A percentile compares a stretch with the other conserved stretches of the same genome.
Conservation (phyloP, 2,113 vertebrate genomes). For the Centropristis striata region DNA sequence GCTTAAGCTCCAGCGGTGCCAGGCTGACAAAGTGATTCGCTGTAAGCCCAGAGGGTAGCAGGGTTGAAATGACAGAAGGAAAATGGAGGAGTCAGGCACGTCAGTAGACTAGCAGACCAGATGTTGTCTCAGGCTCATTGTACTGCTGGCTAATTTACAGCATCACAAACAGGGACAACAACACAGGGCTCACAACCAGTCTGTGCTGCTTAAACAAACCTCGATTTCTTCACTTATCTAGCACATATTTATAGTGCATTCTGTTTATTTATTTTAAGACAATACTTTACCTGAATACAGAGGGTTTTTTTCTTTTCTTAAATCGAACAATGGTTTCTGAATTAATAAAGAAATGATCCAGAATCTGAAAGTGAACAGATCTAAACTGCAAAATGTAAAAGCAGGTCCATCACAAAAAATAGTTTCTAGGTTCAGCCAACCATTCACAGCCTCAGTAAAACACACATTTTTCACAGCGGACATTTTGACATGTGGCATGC, state of each 20-base stretch:
- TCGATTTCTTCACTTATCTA: background rate
- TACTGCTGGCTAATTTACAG: conserved; percentile 14
- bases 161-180: conserved; percentile 11
- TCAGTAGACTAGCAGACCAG: conserved; percentile 38
- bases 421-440: background rate
- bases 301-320: background rate
- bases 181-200: conserved; percentile 6
- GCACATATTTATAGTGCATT: background rate
- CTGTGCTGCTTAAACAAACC: background rate
- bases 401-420: background rate
- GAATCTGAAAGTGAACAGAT: background rate
- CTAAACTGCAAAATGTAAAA: background rate
- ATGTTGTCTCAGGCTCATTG: conserved; percentile 41
- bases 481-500: background rate
- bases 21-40: conserved; percentile 29
- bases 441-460: background rate
- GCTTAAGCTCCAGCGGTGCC: conserved; percentile 8
- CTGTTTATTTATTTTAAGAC: background rate
- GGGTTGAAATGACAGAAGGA: conserved; percentile 33
- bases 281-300: background rate
- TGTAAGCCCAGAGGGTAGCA: conserved; percentile 18
- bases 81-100: conserved; percentile 20
- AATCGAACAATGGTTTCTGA: background rate
- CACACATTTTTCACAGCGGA: background rate
- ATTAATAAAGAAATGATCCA: background rate